Evolutionary conservation across 2,797 vertebrate genomes (phyloP).

Genomic region (Mus caroli): DNA sequence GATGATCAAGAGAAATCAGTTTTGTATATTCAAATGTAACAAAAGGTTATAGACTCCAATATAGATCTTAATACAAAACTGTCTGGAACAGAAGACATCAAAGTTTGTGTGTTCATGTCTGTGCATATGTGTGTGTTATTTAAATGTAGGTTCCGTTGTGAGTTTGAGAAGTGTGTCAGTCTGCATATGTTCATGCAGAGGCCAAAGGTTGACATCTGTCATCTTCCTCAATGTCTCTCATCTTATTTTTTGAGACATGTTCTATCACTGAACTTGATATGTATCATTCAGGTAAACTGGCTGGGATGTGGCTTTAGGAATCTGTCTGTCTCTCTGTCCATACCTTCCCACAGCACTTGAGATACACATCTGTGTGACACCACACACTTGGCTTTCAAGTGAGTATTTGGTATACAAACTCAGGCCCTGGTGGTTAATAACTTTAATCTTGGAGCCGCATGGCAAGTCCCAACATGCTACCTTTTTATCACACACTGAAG

Average conservation of each 20-base stretch:
- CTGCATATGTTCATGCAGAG: not conserved
- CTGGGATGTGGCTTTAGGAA: not conserved
- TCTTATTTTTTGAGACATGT: not conserved
- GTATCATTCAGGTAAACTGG: not conserved
- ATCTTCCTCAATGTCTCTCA: not conserved
- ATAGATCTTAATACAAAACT: not conserved
- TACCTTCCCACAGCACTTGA: not conserved
- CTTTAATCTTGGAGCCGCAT: not conserved
- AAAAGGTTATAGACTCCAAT: not conserved
- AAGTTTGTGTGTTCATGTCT: not conserved
- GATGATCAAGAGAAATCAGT: conserved; percentile 12
- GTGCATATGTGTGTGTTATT: not conserved
- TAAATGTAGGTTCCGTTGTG: too few species aligned
- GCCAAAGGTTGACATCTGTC: not conserved
- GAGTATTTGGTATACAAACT: not conserved
- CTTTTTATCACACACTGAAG: not conserved
- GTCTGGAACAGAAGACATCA: not conserved
- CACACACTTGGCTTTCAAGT: not conserved
- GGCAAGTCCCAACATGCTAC: not conserved
- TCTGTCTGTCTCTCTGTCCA: not conserved
- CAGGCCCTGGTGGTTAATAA: not conserved
- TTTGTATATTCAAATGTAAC: not conserved
- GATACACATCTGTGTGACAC: not conserved
- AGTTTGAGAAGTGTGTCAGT: not conserved
- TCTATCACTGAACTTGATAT: not conserved